Base-by-base conservation (phyloP, 1,140 invertebrate genomes). In the Heliconius himera region DNA sequence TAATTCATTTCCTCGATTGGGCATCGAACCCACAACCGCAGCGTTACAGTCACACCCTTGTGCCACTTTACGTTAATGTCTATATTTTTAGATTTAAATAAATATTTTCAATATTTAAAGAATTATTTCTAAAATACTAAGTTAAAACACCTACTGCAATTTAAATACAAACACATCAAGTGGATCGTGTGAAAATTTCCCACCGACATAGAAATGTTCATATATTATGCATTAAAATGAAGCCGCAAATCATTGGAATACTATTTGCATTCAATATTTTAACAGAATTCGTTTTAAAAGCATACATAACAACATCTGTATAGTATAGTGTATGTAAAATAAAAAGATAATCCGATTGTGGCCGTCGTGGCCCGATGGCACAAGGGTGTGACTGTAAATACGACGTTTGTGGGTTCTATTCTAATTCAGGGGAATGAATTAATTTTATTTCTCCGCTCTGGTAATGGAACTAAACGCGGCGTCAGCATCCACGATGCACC, bases 201-300 rank as follows among this genome's bases (percentile, higher is more conserved):
- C 26, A 29, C 26, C 26, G 26, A 66, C 60, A 66, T 66, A 26
- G 60, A 66, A 66, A 66, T 26, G 22, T 66, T 66, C 22, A 5
- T 29, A 29, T 66, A 66, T 66, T 18, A 66, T 66, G 60, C 60
- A 66, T 66, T 66, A 29, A 66, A 66, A 26, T 16, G 60, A 66
- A 66, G 22, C 60, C 60, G n/a, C 60, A 66, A 60, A 66, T 66
- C 26, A 66, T 66, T 3, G 26, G 13, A 66, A 66, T 29, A 29
- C 26, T 66, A 66, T 66, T 66, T 66, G 60, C 13, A 66, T 29
- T 66, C 11, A 16, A 66, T 66, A 29, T 66, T 66, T 29, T 66
- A 66, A 66, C 13, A 66, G 60, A 26, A 66, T 66, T 66, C 22
- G 11, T 66, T 29, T 66, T 29, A 66, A 29, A 9, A 6, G 11